Evolutionary conservation across 2,888 invertebrate species (phyloP).

Genomic region (Watsonalla cultraria): DNA sequence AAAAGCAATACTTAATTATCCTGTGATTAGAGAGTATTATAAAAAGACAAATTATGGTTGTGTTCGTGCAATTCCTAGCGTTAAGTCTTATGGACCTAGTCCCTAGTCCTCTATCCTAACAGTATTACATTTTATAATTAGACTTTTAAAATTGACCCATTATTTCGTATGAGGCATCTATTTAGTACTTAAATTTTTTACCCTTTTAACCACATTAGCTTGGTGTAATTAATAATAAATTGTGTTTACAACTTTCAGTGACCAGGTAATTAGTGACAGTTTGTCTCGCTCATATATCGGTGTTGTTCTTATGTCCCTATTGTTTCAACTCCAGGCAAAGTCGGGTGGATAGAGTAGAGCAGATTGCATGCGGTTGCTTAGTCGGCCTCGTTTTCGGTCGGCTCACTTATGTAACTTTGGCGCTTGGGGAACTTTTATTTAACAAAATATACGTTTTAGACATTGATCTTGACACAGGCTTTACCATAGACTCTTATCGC

Average conservation of each 20-base stretch:
- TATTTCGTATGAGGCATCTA: neutral
- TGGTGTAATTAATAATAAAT: neutral
- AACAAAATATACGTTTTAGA: neutral
- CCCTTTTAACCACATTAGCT: neutral
- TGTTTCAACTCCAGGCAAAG: slow-evolving; percentile 39
- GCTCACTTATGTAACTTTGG: slow-evolving; percentile 50
- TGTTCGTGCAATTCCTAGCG: slow-evolving; percentile 74
- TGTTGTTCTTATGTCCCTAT: slow-evolving; percentile 21
- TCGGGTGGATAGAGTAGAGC: slow-evolving; percentile 50
- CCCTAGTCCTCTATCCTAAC: slow-evolving; percentile 23
- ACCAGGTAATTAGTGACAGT: neutral
- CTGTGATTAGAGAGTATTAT: slow-evolving; percentile 69
- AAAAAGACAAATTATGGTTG: slow-evolving; percentile 73
- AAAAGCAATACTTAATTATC: slow-evolving; percentile 64
- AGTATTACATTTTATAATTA: slow-evolving; percentile 14
- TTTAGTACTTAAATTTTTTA: neutral
- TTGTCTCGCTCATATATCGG: slow-evolving; percentile 10
- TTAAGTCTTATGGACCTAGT: slow-evolving; percentile 52
- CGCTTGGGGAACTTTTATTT: slow-evolving; percentile 35
- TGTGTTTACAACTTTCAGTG: slow-evolving; percentile 1
- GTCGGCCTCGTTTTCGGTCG: slow-evolving; percentile 59
- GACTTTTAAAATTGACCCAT: slow-evolving; percentile 3
- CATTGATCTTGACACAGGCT: neutral
- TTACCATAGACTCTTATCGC: too few species aligned
- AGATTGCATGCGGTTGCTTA: slow-evolving; percentile 71